Evolutionary conservation across 2,113 vertebrate genomes (phyloP).

Genomic region (Gorsachius goisagi): DNA sequence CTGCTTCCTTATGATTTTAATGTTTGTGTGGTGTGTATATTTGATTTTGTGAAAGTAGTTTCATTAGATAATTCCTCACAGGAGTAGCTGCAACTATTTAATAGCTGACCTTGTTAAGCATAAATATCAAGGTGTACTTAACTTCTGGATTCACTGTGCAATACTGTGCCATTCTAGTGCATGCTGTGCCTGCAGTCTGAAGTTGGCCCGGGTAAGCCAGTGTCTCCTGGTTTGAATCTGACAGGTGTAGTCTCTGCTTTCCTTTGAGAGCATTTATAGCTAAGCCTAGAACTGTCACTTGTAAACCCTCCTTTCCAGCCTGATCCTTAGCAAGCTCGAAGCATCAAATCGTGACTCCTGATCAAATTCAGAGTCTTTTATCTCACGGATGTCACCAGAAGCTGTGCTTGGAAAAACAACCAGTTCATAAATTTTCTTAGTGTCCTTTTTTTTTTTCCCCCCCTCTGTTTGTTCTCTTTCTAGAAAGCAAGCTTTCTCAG

Average conservation of each 20-base stretch:
- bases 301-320: neutral
- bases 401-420: neutral
- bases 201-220: neutral
- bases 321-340: neutral
- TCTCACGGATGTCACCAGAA: neutral
- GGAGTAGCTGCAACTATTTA: neutral
- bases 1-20: neutral
- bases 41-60: neutral
- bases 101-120: neutral
- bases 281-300: neutral
- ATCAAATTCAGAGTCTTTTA: neutral
- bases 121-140: rapidly evolving
- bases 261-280: neutral
- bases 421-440: neutral
- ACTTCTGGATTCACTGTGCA: rapidly evolving
- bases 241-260: neutral
- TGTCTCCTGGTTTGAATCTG: neutral
- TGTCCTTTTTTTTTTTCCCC: neutral
- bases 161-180: rapidly evolving
- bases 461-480: neutral
- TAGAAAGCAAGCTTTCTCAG: neutral
- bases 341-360: neutral
- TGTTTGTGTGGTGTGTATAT: neutral
- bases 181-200: neutral
- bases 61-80: neutral